Percentiles rank a stretch among this genome's conserved stretches.
Conservation (phyloP, 2,113 vertebrate genomes). For the Lophochroa leadbeateri region DNA sequence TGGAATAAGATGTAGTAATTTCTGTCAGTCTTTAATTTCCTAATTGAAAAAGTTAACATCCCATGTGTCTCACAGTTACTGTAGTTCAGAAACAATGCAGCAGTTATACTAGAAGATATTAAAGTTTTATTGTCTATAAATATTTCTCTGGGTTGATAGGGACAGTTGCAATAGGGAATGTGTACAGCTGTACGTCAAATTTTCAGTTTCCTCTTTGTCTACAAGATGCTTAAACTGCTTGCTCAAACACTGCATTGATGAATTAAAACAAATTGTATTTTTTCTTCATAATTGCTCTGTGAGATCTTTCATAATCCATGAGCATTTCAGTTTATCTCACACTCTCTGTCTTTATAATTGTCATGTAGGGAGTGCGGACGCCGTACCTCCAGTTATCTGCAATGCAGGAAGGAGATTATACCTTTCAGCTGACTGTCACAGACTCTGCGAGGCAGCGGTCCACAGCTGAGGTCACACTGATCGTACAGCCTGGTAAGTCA, state of each 20-base stretch:
- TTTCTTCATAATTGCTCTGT: not conserved
- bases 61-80: not conserved
- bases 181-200: not conserved
- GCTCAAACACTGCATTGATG: not conserved
- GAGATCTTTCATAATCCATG: not conserved
- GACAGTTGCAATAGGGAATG: not conserved
- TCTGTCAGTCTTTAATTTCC: not conserved
- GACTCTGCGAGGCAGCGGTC: slow-evolving; percentile 77
- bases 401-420: slow-evolving; percentile 80
- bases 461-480: slow-evolving; percentile 73
- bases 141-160: not conserved
- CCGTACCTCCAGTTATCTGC: slow-evolving; percentile 77
- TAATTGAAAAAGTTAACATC: not conserved
- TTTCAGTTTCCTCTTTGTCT: not conserved
- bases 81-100: not conserved
- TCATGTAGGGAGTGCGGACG: slow-evolving; percentile 69
- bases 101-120: not conserved
- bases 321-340: rapidly evolving
- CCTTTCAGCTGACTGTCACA: slow-evolving; percentile 78
- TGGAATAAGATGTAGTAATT: not conserved
- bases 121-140: not conserved
- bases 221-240: not conserved
- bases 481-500: slow-evolving; percentile 77
- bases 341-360: rapidly evolving
- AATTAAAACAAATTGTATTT: not conserved